Base-by-base conservation (phyloP, 2,797 vertebrate species). In the Poeciliopsis presidionis region DNA sequence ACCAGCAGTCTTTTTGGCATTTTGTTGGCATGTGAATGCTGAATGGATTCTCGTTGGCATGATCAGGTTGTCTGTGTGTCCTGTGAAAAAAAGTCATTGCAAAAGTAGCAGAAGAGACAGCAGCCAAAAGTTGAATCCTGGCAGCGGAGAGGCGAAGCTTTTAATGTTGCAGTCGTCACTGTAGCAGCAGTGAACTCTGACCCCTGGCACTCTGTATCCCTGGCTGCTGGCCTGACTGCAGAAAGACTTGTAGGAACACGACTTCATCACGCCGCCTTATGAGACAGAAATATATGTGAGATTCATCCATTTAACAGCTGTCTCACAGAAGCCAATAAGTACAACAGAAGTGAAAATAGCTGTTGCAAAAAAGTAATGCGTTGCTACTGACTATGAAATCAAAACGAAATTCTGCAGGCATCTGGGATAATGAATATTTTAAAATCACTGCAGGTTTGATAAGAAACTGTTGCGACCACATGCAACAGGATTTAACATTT, bases 231-330 rank as follows among this genome's bases (percentile, higher is more conserved):
- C 96, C 85, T 96, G 96, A 89, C 96, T 97, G 67, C 97, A 98
- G 92, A 98, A 98, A 28, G 97, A 97, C 91, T 94, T 96, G 94
- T 96, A 98, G 16, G 96, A 97, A 86, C 97, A 98, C 0, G 97
- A 97, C 94, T 98, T 98, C 96, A 97, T 97, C 73, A 98, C 94
- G 0, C 97, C 97, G 88, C 95, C 97, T 96, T 85, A 76, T 70
- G 25, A 82, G 75, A 73, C 20, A 55, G 16, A 85, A 76, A 89
- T 13, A 78, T 20, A 72, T 39, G 47, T 73, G n/a, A 76, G 77
- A 67, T 46, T 28, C 45, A 47, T 49, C 4, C 33, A 41, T 86
- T 83, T 53, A 73, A 59, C 53, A 73, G 57, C 73, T 72, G 49
- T 70, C 43, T 30, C 1, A 59, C n/a, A 67, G 6, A 0, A 16